A percentile compares a stretch with the other conserved stretches of the same genome.
These are phyloP conservation scores for Dynastes grantii DNA, from an alignment of 2,888 invertebrate genomes.

Conservation along the genomic window DNA sequence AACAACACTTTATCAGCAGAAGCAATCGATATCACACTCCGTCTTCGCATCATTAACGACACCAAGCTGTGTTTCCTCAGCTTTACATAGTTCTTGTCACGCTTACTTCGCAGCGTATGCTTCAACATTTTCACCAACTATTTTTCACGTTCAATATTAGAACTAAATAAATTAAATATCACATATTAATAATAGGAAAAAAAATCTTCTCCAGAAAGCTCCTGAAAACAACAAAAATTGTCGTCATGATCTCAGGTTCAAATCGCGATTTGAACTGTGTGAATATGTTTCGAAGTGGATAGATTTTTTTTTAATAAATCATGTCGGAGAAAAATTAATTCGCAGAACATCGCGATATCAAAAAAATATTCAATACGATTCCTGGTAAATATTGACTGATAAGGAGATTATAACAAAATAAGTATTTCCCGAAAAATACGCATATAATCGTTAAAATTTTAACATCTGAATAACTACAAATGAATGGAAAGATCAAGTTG, in stretches of 20 bases:
- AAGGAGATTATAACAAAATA: background rate
- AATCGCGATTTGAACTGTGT: no score
- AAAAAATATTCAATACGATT: background rate
- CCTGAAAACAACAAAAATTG: no score
- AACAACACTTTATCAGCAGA: conserved; percentile 56
- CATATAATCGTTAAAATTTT: background rate
- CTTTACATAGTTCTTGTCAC: conserved; percentile 57
- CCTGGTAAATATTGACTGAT: background rate
- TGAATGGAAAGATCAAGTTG: background rate
- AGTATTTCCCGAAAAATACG: background rate
- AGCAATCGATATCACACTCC: conserved; percentile 53
- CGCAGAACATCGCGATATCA: background rate
- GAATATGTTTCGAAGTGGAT: no score
- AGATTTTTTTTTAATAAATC: background rate
- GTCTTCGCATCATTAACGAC: conserved; percentile 53
- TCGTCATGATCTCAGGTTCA: no score
- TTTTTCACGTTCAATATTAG: background rate
- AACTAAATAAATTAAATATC: background rate
- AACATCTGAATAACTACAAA: no score
- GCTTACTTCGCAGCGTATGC: conserved; percentile 64
- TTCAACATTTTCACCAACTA: conserved; percentile 64
- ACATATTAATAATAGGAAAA: background rate
- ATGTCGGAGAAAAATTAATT: background rate
- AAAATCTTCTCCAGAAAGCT: background rate
- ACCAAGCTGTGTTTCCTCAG: conserved; percentile 48